These are phyloP conservation scores for Anas bernieri DNA, from an alignment of 2,797 vertebrate genomes.

Conservation along the genomic window DNA sequence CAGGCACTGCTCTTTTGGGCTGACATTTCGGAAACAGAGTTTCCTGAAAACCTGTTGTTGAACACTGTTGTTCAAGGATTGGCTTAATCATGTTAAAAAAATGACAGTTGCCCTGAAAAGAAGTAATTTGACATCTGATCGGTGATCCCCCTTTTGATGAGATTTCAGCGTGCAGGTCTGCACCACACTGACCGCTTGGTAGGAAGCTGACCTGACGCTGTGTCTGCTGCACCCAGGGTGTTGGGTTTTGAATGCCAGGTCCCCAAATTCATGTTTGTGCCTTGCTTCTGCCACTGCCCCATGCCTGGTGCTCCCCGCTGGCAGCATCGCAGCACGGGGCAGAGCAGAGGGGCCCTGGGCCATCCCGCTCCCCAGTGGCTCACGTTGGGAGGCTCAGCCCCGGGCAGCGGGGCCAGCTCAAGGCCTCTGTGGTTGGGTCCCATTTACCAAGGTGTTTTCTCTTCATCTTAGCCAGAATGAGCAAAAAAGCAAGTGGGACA, in stretches of 20 bases:
- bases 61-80: neutral
- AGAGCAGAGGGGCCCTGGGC: neutral
- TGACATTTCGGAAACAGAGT: neutral
- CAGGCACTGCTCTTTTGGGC: neutral
- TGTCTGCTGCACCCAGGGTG: neutral
- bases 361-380: rapidly evolving
- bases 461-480: neutral
- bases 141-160: neutral
- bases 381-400: neutral
- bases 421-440: neutral
- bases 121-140: neutral
- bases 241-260: neutral
- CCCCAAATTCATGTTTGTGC: neutral
- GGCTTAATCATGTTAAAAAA: neutral
- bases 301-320: neutral
- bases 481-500: neutral
- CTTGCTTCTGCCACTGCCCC: neutral
- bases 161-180: neutral
- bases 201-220: rapidly evolving
- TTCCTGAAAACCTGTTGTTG: neutral
- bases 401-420: neutral
- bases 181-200: rapidly evolving
- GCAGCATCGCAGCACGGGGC: neutral
- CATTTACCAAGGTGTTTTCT: neutral
- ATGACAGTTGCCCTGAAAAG: neutral